Conservation (phyloP, 2,888 invertebrate genomes). For the Microplitis manilae region DNA sequence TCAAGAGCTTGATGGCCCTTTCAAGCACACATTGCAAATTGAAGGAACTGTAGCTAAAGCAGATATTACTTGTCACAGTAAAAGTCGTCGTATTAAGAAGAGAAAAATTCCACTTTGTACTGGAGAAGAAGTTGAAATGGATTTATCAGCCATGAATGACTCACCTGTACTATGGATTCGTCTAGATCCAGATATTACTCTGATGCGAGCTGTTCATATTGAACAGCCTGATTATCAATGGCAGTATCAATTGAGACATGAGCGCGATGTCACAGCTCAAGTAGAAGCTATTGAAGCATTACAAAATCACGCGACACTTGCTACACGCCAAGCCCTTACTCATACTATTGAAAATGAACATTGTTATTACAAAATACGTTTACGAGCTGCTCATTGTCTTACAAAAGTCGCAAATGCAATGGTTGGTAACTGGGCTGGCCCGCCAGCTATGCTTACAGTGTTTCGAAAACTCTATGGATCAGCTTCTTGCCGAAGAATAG, state of each 20-base stretch:
- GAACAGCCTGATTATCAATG: slow-evolving; percentile 99
- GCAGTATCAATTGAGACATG: slow-evolving; percentile 98
- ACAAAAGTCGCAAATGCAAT: slow-evolving; percentile 95
- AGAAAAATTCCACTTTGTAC: slow-evolving; percentile 98
- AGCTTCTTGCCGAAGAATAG: slow-evolving; percentile 93
- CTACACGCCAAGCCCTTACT: slow-evolving; percentile 87
- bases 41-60: slow-evolving; percentile 96
- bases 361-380: slow-evolving; percentile 91
- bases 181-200: slow-evolving; percentile 93
- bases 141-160: slow-evolving; percentile 97
- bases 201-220: slow-evolving; percentile 87
- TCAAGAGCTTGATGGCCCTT: slow-evolving; percentile 98
- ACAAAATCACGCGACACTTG: slow-evolving; percentile 90
- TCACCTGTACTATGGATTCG: slow-evolving; percentile 99
- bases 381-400: slow-evolving; percentile 91
- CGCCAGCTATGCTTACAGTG: slow-evolving; percentile 95
- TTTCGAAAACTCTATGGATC: slow-evolving; percentile 97
- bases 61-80: slow-evolving; percentile 99
- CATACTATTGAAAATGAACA: slow-evolving; percentile 97
- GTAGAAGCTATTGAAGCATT: slow-evolving; percentile 90
- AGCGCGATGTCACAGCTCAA: slow-evolving; percentile 96
- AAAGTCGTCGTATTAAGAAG: slow-evolving; percentile 97
- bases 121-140: slow-evolving; percentile 99
- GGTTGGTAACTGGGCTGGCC: slow-evolving; percentile 95
- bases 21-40: slow-evolving; percentile 94